Percentiles rank a stretch among this genome's conserved stretches.
phyloP scores from a whole-genome alignment of 37 sponge, comb jelly and placozoan genomes.

The Crambe crambe region DNA sequence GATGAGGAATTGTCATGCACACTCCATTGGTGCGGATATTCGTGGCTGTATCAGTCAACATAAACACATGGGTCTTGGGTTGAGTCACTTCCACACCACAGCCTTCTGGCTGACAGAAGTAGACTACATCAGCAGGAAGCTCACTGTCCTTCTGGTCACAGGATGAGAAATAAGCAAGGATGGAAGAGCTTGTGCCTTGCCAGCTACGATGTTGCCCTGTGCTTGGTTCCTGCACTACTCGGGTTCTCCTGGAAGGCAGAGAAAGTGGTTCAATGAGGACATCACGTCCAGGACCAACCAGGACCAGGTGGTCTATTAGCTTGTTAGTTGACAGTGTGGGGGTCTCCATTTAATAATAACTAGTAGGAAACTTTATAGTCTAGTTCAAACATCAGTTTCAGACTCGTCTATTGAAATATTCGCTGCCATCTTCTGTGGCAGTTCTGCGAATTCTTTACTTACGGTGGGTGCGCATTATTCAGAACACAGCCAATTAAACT shows the following conservation, averaged over 20 bases:
- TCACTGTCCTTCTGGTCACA: constrained; percentile 24
- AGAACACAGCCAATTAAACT: neutral
- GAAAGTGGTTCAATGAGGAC: neutral
- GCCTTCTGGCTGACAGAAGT: constrained; percentile 76
- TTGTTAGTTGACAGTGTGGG: neutral
- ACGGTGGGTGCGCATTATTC: neutral
- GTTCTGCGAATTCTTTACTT: too few relatives aligned
- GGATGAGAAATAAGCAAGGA: constrained; percentile 45
- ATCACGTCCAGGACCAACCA: constrained; percentile 47
- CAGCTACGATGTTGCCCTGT: neutral
- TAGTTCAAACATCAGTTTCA: too few relatives aligned
- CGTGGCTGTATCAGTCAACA: constrained; percentile 82
- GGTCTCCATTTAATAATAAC: too few relatives aligned
- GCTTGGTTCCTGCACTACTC: neutral
- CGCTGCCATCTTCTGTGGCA: too few relatives aligned
- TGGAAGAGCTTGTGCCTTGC: constrained; percentile 22
- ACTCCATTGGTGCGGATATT: constrained; percentile 58
- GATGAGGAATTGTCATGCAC: constrained; percentile 63
- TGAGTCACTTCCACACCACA: constrained; percentile 5
- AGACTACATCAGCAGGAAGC: constrained; percentile 50
- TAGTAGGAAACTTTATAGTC: too few relatives aligned
- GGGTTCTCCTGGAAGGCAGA: neutral
- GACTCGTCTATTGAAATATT: too few relatives aligned
- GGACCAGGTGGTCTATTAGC: constrained; percentile 48
- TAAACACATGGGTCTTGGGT: constrained; percentile 56